Evolutionary conservation across 2,888 invertebrate species (phyloP).

Genomic region (Pyrochroa serraticornis): DNA sequence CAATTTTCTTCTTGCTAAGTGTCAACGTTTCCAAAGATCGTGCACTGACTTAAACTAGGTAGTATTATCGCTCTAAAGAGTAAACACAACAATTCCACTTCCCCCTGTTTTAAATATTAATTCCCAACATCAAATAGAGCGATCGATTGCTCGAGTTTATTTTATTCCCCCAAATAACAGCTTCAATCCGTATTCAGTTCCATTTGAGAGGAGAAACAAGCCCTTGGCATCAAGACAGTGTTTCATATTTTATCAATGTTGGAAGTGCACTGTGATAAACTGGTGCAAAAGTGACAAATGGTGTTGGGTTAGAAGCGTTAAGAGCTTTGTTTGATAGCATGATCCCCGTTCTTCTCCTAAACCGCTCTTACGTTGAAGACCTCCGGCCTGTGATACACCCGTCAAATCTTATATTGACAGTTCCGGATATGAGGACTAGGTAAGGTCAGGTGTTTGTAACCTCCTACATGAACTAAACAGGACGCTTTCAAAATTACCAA

Average conservation of each 20-base stretch:
- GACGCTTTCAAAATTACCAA: too few relatives aligned
- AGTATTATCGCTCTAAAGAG: conserved; percentile 1
- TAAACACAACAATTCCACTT: neutral
- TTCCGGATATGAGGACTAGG: conserved; percentile 32
- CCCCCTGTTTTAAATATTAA: neutral
- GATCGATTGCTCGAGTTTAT: too few relatives aligned
- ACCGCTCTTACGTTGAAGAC: conserved; percentile 13
- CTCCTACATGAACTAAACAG: too few relatives aligned
- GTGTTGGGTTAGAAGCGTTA: conserved; percentile 42
- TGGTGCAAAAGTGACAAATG: conserved; percentile 44
- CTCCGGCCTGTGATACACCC: conserved; percentile 1
- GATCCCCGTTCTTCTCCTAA: conserved; percentile 14
- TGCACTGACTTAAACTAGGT: too few relatives aligned
- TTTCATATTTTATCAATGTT: conserved; percentile 31
- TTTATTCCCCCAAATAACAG: too few relatives aligned
- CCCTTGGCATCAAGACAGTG: conserved; percentile 17
- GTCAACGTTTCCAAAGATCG: too few relatives aligned
- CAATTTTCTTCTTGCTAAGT: too few relatives aligned
- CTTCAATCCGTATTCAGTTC: too few relatives aligned
- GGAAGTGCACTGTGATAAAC: conserved; percentile 24
- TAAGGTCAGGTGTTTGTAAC: conserved; percentile 29
- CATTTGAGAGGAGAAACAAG: too few relatives aligned
- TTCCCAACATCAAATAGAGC: too few relatives aligned
- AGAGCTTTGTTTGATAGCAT: conserved; percentile 43
- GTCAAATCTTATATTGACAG: conserved; percentile 28